Evolutionary conservation across 1,140 invertebrate genomes (phyloP).

Genomic region (Diploscapter pachys): DNA sequence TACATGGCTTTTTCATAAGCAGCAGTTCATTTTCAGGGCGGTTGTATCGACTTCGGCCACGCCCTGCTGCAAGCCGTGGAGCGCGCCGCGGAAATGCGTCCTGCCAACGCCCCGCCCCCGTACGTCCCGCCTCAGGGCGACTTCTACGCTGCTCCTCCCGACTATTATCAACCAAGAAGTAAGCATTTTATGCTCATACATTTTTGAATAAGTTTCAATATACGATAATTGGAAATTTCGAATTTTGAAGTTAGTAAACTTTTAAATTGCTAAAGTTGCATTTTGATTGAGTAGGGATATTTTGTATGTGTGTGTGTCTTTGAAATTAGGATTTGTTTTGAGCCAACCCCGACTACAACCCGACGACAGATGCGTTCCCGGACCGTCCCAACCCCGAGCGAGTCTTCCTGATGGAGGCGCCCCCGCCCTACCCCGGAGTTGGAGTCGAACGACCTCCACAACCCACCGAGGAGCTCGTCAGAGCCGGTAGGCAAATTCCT

Average conservation of each 20-base stretch:
- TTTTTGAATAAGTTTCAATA: too few relatives aligned
- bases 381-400: conserved; percentile 17
- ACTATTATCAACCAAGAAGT: conserved; percentile 21
- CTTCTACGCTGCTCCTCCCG: conserved; percentile 28
- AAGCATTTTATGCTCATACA: too few relatives aligned
- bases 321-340: not conserved
- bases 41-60: conserved; percentile 93
- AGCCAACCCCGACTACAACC: conserved; percentile 19
- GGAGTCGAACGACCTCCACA: conserved; percentile 28
- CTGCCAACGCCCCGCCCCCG: conserved; percentile 26
- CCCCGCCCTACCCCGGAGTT: conserved; percentile 33
- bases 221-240: too few relatives aligned
- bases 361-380: conserved; percentile 27
- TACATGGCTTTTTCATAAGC: too few relatives aligned
- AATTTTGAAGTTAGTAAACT: too few relatives aligned
- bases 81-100: conserved; percentile 69
- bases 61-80: conserved; percentile 85
- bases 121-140: conserved; percentile 29
- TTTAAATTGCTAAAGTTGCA: too few relatives aligned
- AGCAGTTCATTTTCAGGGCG: conserved; percentile 65
- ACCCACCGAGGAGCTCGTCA: conserved; percentile 29
- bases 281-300: too few relatives aligned
- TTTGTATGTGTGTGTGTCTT: too few relatives aligned
- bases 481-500: conserved; percentile 10
- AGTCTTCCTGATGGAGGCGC: conserved; percentile 36